phyloP scores from a whole-genome alignment of 2,888 invertebrate genomes.

The Diaprepes abbreviatus region DNA sequence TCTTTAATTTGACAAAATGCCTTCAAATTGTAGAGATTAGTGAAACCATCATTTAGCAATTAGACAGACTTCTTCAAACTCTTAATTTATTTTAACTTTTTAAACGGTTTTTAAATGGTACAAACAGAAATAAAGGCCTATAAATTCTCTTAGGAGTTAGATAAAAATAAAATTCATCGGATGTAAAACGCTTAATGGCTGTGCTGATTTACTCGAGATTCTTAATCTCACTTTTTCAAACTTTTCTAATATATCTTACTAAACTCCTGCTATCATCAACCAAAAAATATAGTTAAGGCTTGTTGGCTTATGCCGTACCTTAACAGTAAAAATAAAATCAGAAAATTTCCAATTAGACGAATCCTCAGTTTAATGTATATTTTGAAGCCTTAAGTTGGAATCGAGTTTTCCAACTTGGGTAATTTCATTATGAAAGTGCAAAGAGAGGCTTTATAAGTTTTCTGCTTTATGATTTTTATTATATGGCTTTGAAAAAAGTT shows the following conservation, averaged over 20 bases:
- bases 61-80: too few relatives aligned
- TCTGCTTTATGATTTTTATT: background rate
- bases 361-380: background rate
- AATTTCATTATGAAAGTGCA: conserved; percentile 7
- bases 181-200: conserved; percentile 3
- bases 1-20: too few relatives aligned
- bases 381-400: conserved; percentile 1
- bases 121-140: background rate
- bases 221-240: conserved; percentile 6
- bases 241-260: conserved; percentile 12
- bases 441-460: background rate
- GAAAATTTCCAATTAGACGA: conserved; percentile 50
- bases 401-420: conserved; percentile 13
- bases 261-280: conserved; percentile 7
- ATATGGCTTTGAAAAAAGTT: background rate
- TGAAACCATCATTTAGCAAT: too few relatives aligned
- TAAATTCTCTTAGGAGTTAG: conserved; percentile 1
- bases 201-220: conserved; percentile 3
- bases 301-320: background rate
- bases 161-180: conserved; percentile 8
- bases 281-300: conserved; percentile 6
- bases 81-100: too few relatives aligned
- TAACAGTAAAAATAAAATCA: conserved; percentile 43
- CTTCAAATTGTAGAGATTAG: too few relatives aligned
- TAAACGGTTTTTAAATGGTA: background rate